Evolutionary conservation across 2,888 invertebrate genomes (phyloP), one percentile per base, ranked within the genome.

Genomic region (Dryobotodes eremita): DNA sequence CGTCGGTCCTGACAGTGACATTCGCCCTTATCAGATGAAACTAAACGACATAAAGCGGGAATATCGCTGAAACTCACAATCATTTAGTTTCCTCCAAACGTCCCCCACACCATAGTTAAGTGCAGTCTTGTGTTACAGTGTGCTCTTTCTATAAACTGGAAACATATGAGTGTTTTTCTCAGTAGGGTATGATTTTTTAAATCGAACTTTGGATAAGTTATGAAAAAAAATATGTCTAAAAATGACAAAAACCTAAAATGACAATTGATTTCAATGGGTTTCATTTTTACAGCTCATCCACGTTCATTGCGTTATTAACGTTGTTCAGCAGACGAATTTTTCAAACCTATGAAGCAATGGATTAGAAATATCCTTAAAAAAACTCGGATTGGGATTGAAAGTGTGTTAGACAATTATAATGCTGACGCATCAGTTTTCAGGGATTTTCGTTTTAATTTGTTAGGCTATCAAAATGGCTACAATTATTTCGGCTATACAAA

Each of bases 11-110:
- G 11, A 36, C 23, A 64, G n/a, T 64, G 26, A 26, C 55, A 50
- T 20, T 64, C 36, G 1, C 13, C 23, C 3, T 77, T 61, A 80
- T 80, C 80, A 53, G 15, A 82, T 53, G 31, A 23, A 65, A 57
- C 10, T 65, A 46, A 75, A 75, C 57, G 50, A 42, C 48, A 17
- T 62, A 31, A 55, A 55, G 53, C 55, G 23, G 31, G 62, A 74
- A 73, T 64, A 42, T 57, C 5, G 6, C 26, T 64, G 26, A 53
- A 62, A 55, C 26, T 11, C 20, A 26, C 10, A 8, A 53, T 55
- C 6, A 55, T 23, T 81, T 55, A 48, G 23, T 48, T 31, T 61
- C 62, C 23, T 4, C 10, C n/a, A 69, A 68, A 31, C 42, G 26
- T 15, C 4, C 0, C 36, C 10, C 23, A 11, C 36, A 2, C 15